Percentiles rank a stretch among this genome's conserved stretches.
phyloP scores from a whole-genome alignment of 2,888 invertebrate species.

The Carcina quercana region DNA sequence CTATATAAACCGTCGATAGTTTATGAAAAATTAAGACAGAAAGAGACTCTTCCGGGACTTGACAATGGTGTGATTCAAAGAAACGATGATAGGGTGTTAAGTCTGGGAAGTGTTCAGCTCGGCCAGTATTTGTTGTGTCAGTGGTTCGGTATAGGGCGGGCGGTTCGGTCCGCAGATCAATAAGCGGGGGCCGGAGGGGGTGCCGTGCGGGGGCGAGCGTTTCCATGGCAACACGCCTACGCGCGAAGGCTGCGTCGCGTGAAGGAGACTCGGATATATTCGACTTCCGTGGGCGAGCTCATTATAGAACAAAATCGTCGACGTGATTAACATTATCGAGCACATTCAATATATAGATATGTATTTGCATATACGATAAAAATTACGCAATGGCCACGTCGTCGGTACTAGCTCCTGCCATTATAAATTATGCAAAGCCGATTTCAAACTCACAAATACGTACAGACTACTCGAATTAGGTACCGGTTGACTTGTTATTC shows the following conservation, averaged over 20 bases:
- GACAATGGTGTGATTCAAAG: too few relatives aligned
- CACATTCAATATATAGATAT: conserved; percentile 13
- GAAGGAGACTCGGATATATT: conserved; percentile 41
- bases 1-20: too few relatives aligned
- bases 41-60: too few relatives aligned
- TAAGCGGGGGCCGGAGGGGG: conserved; percentile 27
- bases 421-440: too few relatives aligned
- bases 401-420: too few relatives aligned
- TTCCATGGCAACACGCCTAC: conserved; percentile 65
- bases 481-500: too few relatives aligned
- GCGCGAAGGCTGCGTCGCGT: conserved; percentile 41
- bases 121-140: conserved; percentile 27
- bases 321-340: conserved; percentile 34
- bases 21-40: too few relatives aligned
- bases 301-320: conserved; percentile 44
- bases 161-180: conserved; percentile 45
- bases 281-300: conserved; percentile 44
- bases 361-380: background rate
- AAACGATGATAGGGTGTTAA: too few relatives aligned
- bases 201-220: conserved; percentile 27
- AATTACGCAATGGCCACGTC: too few relatives aligned
- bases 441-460: too few relatives aligned
- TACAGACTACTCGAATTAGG: too few relatives aligned
- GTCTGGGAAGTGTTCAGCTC: too few relatives aligned
- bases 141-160: conserved; percentile 25